These are phyloP conservation scores for Nephila pilipes DNA, from an alignment of 1,140 invertebrate genomes.

Conservation along the genomic window DNA sequence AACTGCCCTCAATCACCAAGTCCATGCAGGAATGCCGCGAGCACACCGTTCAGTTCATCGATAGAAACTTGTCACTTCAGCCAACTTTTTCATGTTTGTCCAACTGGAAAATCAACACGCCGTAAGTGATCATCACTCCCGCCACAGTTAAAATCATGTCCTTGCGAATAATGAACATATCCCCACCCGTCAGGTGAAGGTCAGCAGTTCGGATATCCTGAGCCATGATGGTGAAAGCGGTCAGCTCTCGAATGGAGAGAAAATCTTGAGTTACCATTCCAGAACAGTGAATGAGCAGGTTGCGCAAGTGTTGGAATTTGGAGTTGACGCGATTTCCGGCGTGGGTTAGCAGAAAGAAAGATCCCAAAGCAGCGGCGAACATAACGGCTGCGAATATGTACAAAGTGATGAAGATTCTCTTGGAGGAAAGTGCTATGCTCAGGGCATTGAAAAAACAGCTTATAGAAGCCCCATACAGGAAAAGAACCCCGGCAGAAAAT, in stretches of 20 bases:
- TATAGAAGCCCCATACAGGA: slow-evolving; percentile 3
- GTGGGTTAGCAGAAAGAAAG: slow-evolving; percentile 8
- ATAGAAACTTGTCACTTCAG: too few relatives aligned
- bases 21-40: too few relatives aligned
- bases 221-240: slow-evolving; percentile 14
- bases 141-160: slow-evolving; percentile 16
- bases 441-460: slow-evolving; percentile 38
- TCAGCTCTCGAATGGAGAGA: not conserved
- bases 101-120: slow-evolving; percentile 57
- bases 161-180: slow-evolving; percentile 59
- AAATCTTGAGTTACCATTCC: not conserved
- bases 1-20: too few relatives aligned
- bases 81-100: not conserved
- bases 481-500: slow-evolving; percentile 19
- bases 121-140: slow-evolving; percentile 46
- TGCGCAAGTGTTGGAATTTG: not conserved
- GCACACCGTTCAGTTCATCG: too few relatives aligned
- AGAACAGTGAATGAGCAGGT: not conserved
- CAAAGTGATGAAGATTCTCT: not conserved
- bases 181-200: slow-evolving; percentile 32
- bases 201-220: slow-evolving; percentile 26
- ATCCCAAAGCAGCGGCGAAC: not conserved
- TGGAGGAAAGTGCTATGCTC: not conserved
- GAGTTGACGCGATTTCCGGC: not conserved
- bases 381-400: not conserved